These are phyloP conservation scores for Lepidocyrtinus sp. DNA, from an alignment of 2,888 invertebrate species.

Conservation along the genomic window DNA sequence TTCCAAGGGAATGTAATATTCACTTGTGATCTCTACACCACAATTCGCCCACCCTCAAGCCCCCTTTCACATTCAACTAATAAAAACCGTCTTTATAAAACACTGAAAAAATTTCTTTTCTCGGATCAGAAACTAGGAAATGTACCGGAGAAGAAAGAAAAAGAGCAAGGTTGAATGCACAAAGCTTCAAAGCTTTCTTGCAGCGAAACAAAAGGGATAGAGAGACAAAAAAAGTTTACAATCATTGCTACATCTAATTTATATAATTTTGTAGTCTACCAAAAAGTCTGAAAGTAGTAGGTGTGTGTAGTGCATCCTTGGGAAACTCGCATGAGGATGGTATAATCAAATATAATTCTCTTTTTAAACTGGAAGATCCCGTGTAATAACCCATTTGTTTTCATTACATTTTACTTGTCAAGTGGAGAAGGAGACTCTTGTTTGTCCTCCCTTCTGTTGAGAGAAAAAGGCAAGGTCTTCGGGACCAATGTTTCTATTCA, in stretches of 20 bases:
- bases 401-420: conserved; percentile 53
- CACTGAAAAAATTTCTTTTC: conserved; percentile 36
- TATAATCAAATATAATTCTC: conserved; percentile 1
- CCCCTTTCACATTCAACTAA: conserved; percentile 12
- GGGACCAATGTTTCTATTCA: conserved; percentile 26
- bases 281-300: no score
- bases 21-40: conserved; percentile 39
- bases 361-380: conserved; percentile 12
- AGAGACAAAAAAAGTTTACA: not conserved
- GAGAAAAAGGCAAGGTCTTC: conserved; percentile 19
- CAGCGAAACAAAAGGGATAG: conserved; percentile 5
- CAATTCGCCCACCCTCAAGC: conserved; percentile 46
- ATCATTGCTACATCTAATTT: no score
- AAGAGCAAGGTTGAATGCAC: conserved; percentile 20
- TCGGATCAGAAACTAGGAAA: conserved; percentile 39
- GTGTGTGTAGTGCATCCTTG: no score
- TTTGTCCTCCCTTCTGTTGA: not conserved
- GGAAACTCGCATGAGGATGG: not conserved
- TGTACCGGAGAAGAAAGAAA: conserved; percentile 25
- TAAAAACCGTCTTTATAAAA: conserved; percentile 41
- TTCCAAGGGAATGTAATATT: not conserved
- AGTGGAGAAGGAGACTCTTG: conserved; percentile 32
- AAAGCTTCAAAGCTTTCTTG: not conserved
- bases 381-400: conserved; percentile 54
- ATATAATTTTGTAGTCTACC: not conserved